Evolutionary conservation across 2,113 vertebrate species (phyloP).

Genomic region (Oxyura jamaicensis): DNA sequence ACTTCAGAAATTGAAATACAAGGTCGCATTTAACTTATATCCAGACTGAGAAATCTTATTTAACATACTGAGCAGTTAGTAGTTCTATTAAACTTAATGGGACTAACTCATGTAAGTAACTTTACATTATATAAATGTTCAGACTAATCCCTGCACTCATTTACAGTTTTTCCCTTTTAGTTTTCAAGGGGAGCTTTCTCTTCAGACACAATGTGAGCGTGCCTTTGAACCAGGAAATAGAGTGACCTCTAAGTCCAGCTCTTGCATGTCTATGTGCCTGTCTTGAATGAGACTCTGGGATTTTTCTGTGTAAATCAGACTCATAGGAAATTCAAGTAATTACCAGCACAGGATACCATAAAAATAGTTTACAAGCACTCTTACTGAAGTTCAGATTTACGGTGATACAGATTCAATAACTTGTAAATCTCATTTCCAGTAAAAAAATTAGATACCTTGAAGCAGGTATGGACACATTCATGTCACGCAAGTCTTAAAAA

Average conservation of each 20-base stretch:
- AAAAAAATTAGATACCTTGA: background rate
- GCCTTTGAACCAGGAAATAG: background rate
- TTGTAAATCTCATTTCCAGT: background rate
- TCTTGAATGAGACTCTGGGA: background rate
- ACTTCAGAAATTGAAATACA: background rate
- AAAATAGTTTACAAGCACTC: background rate
- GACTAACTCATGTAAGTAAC: background rate
- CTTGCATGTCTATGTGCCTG: fast-evolving
- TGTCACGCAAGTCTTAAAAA: background rate
- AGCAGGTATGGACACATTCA: background rate
- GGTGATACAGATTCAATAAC: background rate
- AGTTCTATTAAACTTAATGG: constrained; percentile 4
- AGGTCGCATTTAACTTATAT: constrained; percentile 7
- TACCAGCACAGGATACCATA: background rate
- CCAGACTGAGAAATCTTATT: background rate
- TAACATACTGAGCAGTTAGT: constrained; percentile 23
- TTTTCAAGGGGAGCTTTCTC: background rate
- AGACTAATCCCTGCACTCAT: background rate
- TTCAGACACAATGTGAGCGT: background rate
- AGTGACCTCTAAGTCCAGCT: background rate
- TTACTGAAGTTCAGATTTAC: background rate
- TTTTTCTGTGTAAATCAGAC: background rate
- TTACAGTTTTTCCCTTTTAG: background rate
- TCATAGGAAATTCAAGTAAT: background rate
- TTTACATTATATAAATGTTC: constrained; percentile 1